Conservation (phyloP, 2,797 vertebrate genomes). For the Clarias laeviceps region DNA sequence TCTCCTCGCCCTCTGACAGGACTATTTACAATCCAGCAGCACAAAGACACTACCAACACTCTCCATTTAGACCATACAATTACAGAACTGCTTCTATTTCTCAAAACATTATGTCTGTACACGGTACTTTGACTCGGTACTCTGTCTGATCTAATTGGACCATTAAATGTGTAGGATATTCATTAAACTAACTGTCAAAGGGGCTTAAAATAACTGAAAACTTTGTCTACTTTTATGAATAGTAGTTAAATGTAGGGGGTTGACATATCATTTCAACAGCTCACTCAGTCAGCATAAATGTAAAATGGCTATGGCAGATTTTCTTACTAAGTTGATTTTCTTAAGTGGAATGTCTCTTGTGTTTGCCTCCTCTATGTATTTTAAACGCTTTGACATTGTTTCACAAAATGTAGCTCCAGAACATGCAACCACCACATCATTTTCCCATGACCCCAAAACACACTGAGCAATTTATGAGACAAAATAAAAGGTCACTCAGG, state of each 20-base stretch:
- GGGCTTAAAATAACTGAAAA: slow-evolving; percentile 8
- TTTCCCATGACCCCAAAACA: slow-evolving; percentile 22
- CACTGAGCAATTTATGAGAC: background rate
- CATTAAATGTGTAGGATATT: slow-evolving; percentile 20
- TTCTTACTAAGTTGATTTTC: slow-evolving; percentile 44
- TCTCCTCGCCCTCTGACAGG: slow-evolving; percentile 59
- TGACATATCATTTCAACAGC: slow-evolving; percentile 57
- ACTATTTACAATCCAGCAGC: slow-evolving; percentile 68
- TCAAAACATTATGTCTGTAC: slow-evolving; percentile 22
- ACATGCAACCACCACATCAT: background rate
- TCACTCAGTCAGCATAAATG: slow-evolving; percentile 53
- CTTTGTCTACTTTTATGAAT: slow-evolving; percentile 30
- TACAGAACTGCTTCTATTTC: slow-evolving; percentile 20
- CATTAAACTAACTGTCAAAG: slow-evolving; percentile 20
- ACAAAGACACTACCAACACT: slow-evolving; percentile 52
- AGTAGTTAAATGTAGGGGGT: slow-evolving; percentile 37
- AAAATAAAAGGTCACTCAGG: slow-evolving; percentile 22
- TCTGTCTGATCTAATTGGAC: background rate
- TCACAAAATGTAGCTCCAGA: background rate
- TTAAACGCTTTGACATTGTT: background rate
- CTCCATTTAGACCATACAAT: slow-evolving; percentile 39
- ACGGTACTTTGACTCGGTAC: background rate
- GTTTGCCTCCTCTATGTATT: slow-evolving; percentile 34
- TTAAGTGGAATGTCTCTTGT: slow-evolving; percentile 26
- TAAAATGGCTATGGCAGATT: slow-evolving; percentile 57